Conservation (phyloP, 2,888 invertebrate species). For the Drosophila lutescens region DNA sequence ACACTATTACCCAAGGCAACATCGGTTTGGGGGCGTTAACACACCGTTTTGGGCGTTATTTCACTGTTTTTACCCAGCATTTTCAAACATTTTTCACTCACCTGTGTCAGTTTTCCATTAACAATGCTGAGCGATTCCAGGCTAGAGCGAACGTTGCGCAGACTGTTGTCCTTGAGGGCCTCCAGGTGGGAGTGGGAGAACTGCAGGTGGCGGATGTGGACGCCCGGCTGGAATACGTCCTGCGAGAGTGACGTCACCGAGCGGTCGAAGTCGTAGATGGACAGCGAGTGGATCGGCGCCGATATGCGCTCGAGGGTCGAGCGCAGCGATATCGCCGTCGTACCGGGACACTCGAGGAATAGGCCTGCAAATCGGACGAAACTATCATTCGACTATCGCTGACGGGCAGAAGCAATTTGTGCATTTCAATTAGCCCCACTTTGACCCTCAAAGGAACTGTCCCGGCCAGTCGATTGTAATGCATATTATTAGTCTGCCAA, state of each 20-base stretch:
- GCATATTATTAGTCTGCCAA: neutral
- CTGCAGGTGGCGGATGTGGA: slow-evolving; percentile 90
- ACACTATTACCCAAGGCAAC: no score
- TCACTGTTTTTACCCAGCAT: no score
- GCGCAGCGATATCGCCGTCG: slow-evolving; percentile 90
- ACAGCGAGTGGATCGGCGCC: slow-evolving; percentile 91
- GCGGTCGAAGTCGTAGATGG: slow-evolving; percentile 94
- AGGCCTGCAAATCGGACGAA: slow-evolving; percentile 86
- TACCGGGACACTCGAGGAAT: slow-evolving; percentile 94
- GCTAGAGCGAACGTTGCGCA: slow-evolving; percentile 89
- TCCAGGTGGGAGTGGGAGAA: slow-evolving; percentile 91
- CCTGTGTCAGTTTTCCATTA: slow-evolving; percentile 87
- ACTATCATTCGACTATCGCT: slow-evolving; percentile 2
- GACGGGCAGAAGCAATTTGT: neutral
- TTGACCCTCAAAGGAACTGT: neutral
- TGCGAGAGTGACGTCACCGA: slow-evolving; percentile 90
- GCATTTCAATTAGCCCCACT: neutral
- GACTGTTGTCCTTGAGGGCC: slow-evolving; percentile 90
- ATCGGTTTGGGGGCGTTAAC: no score
- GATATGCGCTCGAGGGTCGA: slow-evolving; percentile 89
- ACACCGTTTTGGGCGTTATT: no score
- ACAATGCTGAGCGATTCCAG: slow-evolving; percentile 92
- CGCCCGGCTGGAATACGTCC: slow-evolving; percentile 89
- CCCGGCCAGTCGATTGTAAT: neutral
- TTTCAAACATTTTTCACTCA: slow-evolving; percentile 55